Evolutionary conservation across 2,113 vertebrate genomes (phyloP), one percentile per base, ranked within the genome.

Genomic region (Lucifuga dentata): DNA sequence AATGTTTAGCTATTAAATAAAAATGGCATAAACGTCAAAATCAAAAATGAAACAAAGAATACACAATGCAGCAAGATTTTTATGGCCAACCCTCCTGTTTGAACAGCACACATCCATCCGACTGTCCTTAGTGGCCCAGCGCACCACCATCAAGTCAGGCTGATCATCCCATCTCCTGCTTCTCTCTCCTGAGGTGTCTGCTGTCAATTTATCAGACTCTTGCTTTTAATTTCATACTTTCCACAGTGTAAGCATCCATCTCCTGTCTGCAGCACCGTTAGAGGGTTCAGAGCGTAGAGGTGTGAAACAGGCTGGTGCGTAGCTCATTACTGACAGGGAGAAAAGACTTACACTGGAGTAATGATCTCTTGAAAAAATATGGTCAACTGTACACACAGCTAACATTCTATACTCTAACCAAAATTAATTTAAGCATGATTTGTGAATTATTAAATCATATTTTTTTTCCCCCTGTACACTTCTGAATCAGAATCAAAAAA

Each of bases 181-280:
- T 76, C 81, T 86, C 64, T 81, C 68, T 89, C 85, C 87, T 83
- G 80, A 86, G 86, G 87, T 86, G 78, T 78, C 77, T 83, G 73
- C 85, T 89, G 88, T 89, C 88, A 88, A 76, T 88, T 88, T 85
- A 84, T 81, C 81, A 82, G 79, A 80, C 79, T 55, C 64, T 76
- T 76, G 72, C 85, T 88, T 90, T 88, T 89, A 88, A 88, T 90
- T 90, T 84, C 63, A 55, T 17, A 68, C 87, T 87, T 89, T 90
- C 80, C 69, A 74, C 86, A 39, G 68, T 77, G 86, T 80, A 85
- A 83, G 87, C 86, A 90, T 89, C 88, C 84, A 48, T 90, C 84
- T 88, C 74, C 8, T 81, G 84, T 89, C 80, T 78, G 64, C 80
- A 48, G 75, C 76, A 41, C 66, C 33, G 70, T 82, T 55, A 48